Conservation (phyloP, 2,888 invertebrate genomes). For the Perizoma affinitatum region DNA sequence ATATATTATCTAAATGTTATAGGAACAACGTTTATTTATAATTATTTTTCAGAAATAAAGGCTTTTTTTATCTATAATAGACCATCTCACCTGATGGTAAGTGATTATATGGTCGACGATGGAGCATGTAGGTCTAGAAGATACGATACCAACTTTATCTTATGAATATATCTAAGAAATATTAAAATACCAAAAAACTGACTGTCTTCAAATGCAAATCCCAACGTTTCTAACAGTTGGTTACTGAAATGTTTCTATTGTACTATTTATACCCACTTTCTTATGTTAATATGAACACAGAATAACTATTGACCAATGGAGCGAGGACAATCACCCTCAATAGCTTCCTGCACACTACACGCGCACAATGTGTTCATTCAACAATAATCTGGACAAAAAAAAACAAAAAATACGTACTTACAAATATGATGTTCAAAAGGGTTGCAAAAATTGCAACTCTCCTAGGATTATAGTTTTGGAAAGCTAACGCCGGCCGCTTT, state of each 20-base stretch:
- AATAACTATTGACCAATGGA: slow-evolving; percentile 52
- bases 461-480: slow-evolving; percentile 64
- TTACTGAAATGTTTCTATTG: slow-evolving; percentile 33
- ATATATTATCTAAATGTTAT: no score
- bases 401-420: slow-evolving; percentile 39
- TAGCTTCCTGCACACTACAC: slow-evolving; percentile 72
- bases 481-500: slow-evolving; percentile 69
- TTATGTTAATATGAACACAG: slow-evolving; percentile 56
- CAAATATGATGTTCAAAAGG: slow-evolving; percentile 45
- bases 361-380: slow-evolving; percentile 71
- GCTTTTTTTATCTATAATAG: no score
- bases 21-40: no score
- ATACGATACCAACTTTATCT: no score
- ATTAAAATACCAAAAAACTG: slow-evolving; percentile 8
- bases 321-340: slow-evolving; percentile 69
- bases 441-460: slow-evolving; percentile 59
- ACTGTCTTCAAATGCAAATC: slow-evolving; percentile 33
- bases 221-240: slow-evolving; percentile 20
- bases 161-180: not conserved
- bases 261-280: slow-evolving; percentile 50
- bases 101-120: no score
- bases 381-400: slow-evolving; percentile 55
- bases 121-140: no score
- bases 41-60: no score
- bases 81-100: no score